phyloP scores from a whole-genome alignment of 2,888 invertebrate species.

The Dryobotodes eremita region DNA sequence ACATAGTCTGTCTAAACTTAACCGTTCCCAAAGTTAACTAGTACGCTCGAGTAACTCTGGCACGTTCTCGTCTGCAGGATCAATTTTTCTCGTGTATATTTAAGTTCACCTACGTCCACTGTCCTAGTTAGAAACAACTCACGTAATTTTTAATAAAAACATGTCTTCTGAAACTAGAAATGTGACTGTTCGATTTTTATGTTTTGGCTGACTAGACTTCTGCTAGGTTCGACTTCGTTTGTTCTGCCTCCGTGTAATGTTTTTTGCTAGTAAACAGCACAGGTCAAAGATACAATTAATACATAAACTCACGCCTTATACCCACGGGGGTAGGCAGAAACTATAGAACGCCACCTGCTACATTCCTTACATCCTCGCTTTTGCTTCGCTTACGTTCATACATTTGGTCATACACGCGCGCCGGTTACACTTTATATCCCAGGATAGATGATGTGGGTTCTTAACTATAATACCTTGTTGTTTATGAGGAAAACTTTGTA shows the following conservation, averaged over 20 bases:
- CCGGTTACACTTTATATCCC: not conserved
- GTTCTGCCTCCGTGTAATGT: not conserved
- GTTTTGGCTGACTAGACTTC: not conserved
- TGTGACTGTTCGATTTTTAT: slow-evolving; percentile 8
- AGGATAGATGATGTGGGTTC: not conserved
- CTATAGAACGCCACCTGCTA: not conserved
- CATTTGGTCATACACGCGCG: not conserved
- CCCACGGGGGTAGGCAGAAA: not conserved
- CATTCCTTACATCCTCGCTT: not conserved
- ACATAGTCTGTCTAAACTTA: slow-evolving; percentile 2
- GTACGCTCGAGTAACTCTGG: slow-evolving; percentile 17
- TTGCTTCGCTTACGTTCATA: not conserved
- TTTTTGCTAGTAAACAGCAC: not conserved
- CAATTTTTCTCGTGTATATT: slow-evolving; percentile 57
- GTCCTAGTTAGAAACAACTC: slow-evolving; percentile 38
- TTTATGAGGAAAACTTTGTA: slow-evolving; percentile 30
- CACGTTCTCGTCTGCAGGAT: slow-evolving; percentile 32
- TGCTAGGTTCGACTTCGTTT: not conserved
- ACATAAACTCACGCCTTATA: not conserved
- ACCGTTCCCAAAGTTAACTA: slow-evolving; percentile 31
- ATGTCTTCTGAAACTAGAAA: slow-evolving; percentile 19
- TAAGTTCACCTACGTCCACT: slow-evolving; percentile 46
- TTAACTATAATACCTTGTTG: not conserved
- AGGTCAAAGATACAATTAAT: not conserved
- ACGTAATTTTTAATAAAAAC: slow-evolving; percentile 41